Evolutionary conservation across 2,888 invertebrate species (phyloP).

Genomic region (Dicyrtoma fusca): DNA sequence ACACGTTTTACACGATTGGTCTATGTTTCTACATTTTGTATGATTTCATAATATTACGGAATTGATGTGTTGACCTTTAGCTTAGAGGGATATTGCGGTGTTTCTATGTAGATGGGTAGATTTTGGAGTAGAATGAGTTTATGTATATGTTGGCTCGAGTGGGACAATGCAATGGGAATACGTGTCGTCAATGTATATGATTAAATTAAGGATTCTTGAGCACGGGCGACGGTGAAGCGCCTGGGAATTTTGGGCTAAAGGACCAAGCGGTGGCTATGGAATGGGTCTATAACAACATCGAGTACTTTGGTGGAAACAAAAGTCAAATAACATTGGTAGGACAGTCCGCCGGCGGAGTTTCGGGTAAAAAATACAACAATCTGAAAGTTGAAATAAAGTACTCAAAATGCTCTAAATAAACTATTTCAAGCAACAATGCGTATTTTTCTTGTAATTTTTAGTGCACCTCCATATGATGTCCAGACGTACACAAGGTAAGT

Average conservation of each 20-base stretch:
- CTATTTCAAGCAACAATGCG: too few species aligned
- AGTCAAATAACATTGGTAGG: conserved; percentile 70
- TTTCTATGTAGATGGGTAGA: neutral
- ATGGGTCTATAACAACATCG: conserved; percentile 77
- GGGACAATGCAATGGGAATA: neutral
- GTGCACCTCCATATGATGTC: conserved; percentile 70
- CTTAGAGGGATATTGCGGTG: too few species aligned
- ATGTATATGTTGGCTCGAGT: neutral
- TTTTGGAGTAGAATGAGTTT: neutral
- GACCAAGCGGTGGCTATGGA: conserved; percentile 80
- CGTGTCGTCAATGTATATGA: neutral
- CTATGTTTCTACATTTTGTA: too few species aligned
- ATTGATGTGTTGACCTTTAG: too few species aligned
- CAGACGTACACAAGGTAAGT: conserved; percentile 66
- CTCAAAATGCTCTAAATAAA: too few species aligned
- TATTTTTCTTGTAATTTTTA: conserved; percentile 58
- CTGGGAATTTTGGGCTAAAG: conserved; percentile 82
- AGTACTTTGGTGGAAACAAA: neutral
- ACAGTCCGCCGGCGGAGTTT: conserved; percentile 74
- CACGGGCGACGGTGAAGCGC: conserved; percentile 60
- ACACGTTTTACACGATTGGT: too few species aligned
- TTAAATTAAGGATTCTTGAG: conserved; percentile 32
- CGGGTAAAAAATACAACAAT: neutral
- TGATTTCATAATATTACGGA: too few species aligned
- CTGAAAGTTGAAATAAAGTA: neutral